Conservation (phyloP, 1,140 invertebrate species). For the Cataglyphis hispanica region DNA sequence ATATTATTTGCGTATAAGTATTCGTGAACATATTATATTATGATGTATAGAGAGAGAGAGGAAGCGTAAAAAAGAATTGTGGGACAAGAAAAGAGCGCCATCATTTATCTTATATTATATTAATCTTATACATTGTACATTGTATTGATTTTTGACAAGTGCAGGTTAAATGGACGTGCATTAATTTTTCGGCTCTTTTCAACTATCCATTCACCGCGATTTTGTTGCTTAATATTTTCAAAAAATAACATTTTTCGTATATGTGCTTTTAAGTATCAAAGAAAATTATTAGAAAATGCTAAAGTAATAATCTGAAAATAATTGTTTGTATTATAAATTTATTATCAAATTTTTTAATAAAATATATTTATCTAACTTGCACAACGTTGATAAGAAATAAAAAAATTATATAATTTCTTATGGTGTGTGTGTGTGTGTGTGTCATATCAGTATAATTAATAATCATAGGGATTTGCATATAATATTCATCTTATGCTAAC, state of each 20-base stretch:
- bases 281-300: conserved; percentile 11
- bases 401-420: background rate
- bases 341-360: background rate
- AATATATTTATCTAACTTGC: background rate
- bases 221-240: conserved; percentile 33
- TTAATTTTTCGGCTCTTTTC: conserved; percentile 68
- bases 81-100: conserved; percentile 65
- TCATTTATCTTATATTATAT: conserved; percentile 57
- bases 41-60: background rate
- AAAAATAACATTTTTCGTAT: conserved; percentile 24
- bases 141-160: conserved; percentile 61
- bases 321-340: conserved; percentile 7
- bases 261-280: conserved; percentile 13
- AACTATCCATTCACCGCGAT: conserved; percentile 36
- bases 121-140: conserved; percentile 52
- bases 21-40: background rate
- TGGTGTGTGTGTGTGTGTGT: too few species aligned
- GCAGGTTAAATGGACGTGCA: conserved; percentile 60
- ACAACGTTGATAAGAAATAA: background rate
- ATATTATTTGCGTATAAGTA: conserved; percentile 4
- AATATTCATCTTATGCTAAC: background rate
- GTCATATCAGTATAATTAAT: background rate
- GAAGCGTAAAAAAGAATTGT: background rate
- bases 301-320: background rate
- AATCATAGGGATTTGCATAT: background rate